These are phyloP conservation scores for Catocala nupta DNA, from an alignment of 2,888 invertebrate species.

Conservation along the genomic window DNA sequence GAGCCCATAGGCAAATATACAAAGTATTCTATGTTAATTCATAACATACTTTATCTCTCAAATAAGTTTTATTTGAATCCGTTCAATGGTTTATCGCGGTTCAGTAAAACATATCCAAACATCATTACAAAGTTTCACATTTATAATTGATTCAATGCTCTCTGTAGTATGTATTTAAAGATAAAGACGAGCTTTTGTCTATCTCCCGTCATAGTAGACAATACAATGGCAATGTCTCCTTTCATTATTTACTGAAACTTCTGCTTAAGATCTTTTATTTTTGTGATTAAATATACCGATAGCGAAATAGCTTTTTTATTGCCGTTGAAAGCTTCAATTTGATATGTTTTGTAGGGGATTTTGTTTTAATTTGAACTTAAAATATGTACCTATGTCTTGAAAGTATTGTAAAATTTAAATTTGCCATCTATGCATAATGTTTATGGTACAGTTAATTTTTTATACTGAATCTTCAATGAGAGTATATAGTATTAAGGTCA, in stretches of 20 bases:
- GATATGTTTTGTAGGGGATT: not conserved
- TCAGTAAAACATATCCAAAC: no score
- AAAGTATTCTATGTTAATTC: no score
- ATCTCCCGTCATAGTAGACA: not conserved
- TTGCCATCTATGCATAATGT: no score
- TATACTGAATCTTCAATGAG: no score
- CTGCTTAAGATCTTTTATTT: not conserved
- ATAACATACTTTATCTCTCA: no score
- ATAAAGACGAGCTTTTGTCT: constrained; percentile 1
- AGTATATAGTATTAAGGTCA: no score
- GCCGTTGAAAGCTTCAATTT: not conserved
- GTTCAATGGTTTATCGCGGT: no score
- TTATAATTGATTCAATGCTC: not conserved
- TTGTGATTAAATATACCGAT: not conserved
- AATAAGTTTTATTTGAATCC: no score
- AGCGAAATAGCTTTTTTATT: constrained; percentile 7
- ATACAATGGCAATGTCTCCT: not conserved
- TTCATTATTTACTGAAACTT: constrained; percentile 2
- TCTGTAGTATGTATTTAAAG: not conserved
- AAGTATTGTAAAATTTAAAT: not conserved
- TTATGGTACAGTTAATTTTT: no score
- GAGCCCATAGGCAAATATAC: no score
- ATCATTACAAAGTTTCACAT: no score
- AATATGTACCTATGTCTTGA: not conserved
- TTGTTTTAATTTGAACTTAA: constrained; percentile 1